These are phyloP conservation scores for Arenaria interpres DNA, from an alignment of 2,113 vertebrate genomes.

Conservation along the genomic window DNA sequence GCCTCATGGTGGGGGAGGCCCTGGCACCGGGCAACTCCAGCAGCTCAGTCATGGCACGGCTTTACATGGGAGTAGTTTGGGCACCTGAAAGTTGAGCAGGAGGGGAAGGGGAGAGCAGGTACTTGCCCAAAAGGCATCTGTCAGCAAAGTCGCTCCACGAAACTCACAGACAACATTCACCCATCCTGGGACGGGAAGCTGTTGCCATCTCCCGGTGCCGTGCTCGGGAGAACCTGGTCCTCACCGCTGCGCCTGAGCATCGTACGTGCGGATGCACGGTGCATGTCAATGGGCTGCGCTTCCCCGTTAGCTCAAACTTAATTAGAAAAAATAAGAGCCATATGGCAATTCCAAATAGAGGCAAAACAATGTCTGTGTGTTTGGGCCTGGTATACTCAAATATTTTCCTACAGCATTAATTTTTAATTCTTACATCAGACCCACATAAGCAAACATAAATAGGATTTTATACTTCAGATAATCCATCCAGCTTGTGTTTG, in stretches of 20 bases:
- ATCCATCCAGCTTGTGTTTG: conserved; percentile 52
- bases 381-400: neutral
- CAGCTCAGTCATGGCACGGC: fast-evolving
- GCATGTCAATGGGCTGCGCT: neutral
- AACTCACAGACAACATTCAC: neutral
- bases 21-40: fast-evolving
- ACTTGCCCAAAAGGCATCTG: neutral
- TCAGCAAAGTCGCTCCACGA: neutral
- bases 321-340: neutral
- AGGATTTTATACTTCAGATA: conserved; percentile 20
- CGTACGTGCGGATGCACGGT: neutral
- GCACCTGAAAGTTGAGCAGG: neutral
- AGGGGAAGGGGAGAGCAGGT: neutral
- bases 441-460: conserved; percentile 24
- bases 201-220: neutral
- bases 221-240: neutral
- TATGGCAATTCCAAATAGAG: neutral
- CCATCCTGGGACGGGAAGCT: neutral
- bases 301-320: conserved; percentile 15
- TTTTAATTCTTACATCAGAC: conserved; percentile 43
- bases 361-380: conserved; percentile 30
- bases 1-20: neutral
- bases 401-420: conserved; percentile 37
- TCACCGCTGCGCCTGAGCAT: neutral
- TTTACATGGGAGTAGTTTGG: neutral